Percentiles rank a stretch among this genome's conserved stretches.
These are phyloP conservation scores for Drosophila gunungcola DNA, from an alignment of 1,140 invertebrate genomes.

Conservation along the genomic window DNA sequence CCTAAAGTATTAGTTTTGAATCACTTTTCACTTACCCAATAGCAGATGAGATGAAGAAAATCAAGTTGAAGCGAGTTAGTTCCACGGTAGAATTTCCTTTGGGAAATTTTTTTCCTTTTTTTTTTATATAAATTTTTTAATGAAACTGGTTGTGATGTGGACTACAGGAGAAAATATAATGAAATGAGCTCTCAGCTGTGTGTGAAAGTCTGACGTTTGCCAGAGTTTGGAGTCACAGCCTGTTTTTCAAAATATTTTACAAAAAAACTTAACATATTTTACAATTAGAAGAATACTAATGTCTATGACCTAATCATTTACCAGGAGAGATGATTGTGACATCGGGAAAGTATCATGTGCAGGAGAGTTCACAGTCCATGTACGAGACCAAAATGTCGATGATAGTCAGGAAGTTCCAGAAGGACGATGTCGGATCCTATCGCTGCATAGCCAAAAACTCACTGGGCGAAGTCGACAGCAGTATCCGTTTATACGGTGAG, in stretches of 20 bases:
- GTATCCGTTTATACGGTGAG: slow-evolving; percentile 95
- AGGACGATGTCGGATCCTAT: slow-evolving; percentile 93
- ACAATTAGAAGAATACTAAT: not conserved
- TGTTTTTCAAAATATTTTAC: not conserved
- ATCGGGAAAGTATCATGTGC: slow-evolving; percentile 92
- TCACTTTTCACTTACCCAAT: slow-evolving; percentile 21
- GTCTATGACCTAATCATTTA: slow-evolving; percentile 24
- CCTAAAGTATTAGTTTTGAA: not conserved
- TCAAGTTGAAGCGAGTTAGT: not conserved
- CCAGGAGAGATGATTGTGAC: slow-evolving; percentile 93
- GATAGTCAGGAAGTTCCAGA: slow-evolving; percentile 91
- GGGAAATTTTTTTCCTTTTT: slow-evolving; percentile 5
- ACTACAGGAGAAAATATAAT: slow-evolving; percentile 16
- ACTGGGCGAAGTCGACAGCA: slow-evolving; percentile 94
- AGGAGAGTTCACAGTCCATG: slow-evolving; percentile 88
- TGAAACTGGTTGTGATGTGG: slow-evolving; percentile 3
- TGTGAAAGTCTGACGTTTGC: not conserved
- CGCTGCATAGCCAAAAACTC: slow-evolving; percentile 96
- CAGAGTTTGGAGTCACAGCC: not conserved
- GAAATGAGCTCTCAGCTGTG: not conserved
- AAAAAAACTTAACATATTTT: not conserved
- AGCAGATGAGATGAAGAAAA: not conserved
- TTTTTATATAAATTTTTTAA: slow-evolving; percentile 17
- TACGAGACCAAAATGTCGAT: slow-evolving; percentile 94
- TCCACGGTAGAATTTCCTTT: slow-evolving; percentile 1